Evolutionary conservation across 2,113 vertebrate species (phyloP), one percentile per base, ranked within the genome.

Genomic region (Pardalotus punctatus): DNA sequence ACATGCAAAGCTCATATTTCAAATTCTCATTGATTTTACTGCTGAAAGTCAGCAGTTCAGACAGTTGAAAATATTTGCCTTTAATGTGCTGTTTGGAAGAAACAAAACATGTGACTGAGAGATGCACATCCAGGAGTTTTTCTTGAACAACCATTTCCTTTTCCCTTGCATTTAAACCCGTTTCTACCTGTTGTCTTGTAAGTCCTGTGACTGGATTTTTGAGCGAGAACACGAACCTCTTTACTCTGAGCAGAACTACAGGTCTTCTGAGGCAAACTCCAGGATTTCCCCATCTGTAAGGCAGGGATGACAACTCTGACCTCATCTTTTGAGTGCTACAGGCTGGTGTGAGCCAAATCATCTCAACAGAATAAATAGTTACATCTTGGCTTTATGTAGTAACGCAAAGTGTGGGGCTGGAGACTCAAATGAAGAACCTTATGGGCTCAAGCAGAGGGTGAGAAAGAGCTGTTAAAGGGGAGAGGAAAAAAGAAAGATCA

Each of bases 351-450:
- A 86, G 45, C 43, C 48, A 82, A 38, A 42, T 27, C 24, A 42
- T 43, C 24, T 23, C 57, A 65, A 35, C 9, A 86, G 36, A 61
- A 62, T 24, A 57, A 64, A 70, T 6, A 35, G 16, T n/a, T 61
- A 21, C 0, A 0, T 29, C 9, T 57, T 87, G 43, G 12, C 10
- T 43, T 74, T 7, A 25, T 27, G 13, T 29, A 57, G n/a, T 9
- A 56, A 64, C 0, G 0, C 11, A 6, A n/a, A 50, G 20, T 17
- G 29, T 54, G 42, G 13, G 16, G 7, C 25, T 12, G 2, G 42
- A 38, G 14, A 57, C 36, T n/a, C 14, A n/a, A 14, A 61, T 4
- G 10, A 53, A 62, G 47, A 48, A 35, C 20, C 10, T 54, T 1
- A 1, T 4, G 14, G 47, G 28, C 31, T 90, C 25, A 57, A 69